Evolutionary conservation across 2,797 vertebrate species (phyloP), one percentile per base, ranked within the genome.

Genomic region (Melanitta fusca): DNA sequence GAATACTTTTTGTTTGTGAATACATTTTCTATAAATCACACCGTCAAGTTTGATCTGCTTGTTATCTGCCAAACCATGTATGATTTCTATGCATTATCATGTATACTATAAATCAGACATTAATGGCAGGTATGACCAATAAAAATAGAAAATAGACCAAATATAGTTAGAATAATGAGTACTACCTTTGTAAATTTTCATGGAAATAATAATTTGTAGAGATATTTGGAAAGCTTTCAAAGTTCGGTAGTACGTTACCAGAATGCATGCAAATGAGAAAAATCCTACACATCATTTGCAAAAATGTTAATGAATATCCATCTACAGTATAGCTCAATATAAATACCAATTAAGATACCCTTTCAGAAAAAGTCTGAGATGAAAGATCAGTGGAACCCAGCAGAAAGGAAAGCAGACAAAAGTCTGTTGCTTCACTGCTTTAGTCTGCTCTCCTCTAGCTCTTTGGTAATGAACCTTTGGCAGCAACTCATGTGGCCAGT

Each of bases 371-470:
- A 47, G 9, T 43, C 27, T 36, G 58, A 65, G n/a, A 13, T 41
- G 15, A 69, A 60, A 41, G 49, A 79, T 38, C 21, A 54, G 34
- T 32, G 24, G 22, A 84, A 87, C 17, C 0, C 0, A 92, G 78
- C 15, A 60, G 38, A 30, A 71, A 62, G 34, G 60, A 85, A 84
- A 78, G n/a, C 10, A n/a, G 39, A 54, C 28, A 74, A 66, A 80
- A 18, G 4, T 3, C 21, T 0, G 0, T 15, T 58, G 4, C 51
- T 45, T 74, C 25, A 18, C 20, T 0, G 0, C n/a, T 64, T 81
- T 56, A 6, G 2, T 70, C 47, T 74, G 54, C 24, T 53, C 60
- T 77, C 16, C 22, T 65, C 25, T 24, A 11, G 38, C 1, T 4
- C 36, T 43, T 56, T 43, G n/a, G 43, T n/a, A 32, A 41, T 17